Base-by-base conservation (phyloP, 2,888 invertebrate genomes). In the Lordiphosa andalusiaca region DNA sequence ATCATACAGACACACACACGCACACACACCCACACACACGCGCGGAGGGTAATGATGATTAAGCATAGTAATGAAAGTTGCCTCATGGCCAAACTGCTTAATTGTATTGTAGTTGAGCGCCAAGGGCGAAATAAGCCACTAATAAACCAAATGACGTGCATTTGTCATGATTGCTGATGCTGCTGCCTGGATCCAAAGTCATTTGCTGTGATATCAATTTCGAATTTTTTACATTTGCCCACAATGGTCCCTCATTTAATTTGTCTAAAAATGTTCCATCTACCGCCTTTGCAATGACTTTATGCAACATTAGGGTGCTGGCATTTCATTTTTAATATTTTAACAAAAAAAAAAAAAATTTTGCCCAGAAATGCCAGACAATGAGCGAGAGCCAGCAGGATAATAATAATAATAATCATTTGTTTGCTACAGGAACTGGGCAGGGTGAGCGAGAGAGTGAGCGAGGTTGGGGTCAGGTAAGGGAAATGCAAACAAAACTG, bases 51-150 rank as follows among this genome's bases (percentile, higher is more conserved):
- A 78, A 83, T 84, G 84, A 83, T 86, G 86, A 86, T 83, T 86
- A 81, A 85, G 70, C 81, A 80, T 73, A 73, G 85, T 76, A 86
- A 83, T 83, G 83, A 86, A 86, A 83, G 25, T 23, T 6, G 39
- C 44, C 30, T 30, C 30, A 30, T 44, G 30, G 44, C 44, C 30
- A 25, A 44, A 23, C 25, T 47, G 40, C n/a, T 65, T 70, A 77
- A 77, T 81, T 77, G 68, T 73, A 77, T 77, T 81, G 84, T 70
- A 77, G 84, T 76, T 81, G 76, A 81, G 76, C 84, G 76, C 74
- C 78, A 70, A 77, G 49, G 68, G 84, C 77, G 71, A 73, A 71
- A 73, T 68, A 84, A 73, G 65, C 59, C 84, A 63, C 74, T 84
- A 84, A 84, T 76, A 81, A 84, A 74, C 71, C 78, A 81, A 76